Conservation (phyloP, 1,140 invertebrate species). For the Cotesia vestalis region DNA sequence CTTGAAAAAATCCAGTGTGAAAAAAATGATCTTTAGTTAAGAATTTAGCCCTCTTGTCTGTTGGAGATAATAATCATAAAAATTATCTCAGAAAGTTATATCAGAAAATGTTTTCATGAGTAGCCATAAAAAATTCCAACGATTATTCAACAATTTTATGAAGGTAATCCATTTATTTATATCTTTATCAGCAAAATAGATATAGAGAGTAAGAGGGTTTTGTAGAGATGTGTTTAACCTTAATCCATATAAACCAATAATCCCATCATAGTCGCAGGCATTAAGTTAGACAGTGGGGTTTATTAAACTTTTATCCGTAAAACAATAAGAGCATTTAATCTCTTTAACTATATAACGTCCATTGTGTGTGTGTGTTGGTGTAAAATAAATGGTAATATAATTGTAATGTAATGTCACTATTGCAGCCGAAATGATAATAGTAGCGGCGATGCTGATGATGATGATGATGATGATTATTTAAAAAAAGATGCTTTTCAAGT, state of each 20-base stretch:
- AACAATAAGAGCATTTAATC: conserved; percentile 16
- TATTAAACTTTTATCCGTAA: conserved; percentile 15
- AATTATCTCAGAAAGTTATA: too few species aligned
- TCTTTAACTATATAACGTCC: neutral
- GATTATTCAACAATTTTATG: too few species aligned
- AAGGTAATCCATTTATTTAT: too few species aligned
- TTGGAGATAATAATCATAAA: too few species aligned
- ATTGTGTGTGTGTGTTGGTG: conserved; percentile 25
- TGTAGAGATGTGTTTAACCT: conserved; percentile 18
- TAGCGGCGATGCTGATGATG: too few species aligned
- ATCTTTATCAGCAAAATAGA: neutral
- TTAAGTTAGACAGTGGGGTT: neutral
- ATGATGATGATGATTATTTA: too few species aligned
- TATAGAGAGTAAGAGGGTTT: neutral
- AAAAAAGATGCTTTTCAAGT: neutral
- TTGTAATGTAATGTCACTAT: neutral
- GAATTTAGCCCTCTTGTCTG: too few species aligned
- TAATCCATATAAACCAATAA: conserved; percentile 20
- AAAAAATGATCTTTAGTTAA: too few species aligned
- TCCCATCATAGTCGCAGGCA: neutral
- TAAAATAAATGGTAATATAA: conserved; percentile 24
- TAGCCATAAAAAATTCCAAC: too few species aligned
- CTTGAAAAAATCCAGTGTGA: too few species aligned
- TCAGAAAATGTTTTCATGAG: too few species aligned
- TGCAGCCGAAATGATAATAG: too few species aligned